Conservation (phyloP, 2,888 invertebrate genomes). For the Agriotes lineatus region DNA sequence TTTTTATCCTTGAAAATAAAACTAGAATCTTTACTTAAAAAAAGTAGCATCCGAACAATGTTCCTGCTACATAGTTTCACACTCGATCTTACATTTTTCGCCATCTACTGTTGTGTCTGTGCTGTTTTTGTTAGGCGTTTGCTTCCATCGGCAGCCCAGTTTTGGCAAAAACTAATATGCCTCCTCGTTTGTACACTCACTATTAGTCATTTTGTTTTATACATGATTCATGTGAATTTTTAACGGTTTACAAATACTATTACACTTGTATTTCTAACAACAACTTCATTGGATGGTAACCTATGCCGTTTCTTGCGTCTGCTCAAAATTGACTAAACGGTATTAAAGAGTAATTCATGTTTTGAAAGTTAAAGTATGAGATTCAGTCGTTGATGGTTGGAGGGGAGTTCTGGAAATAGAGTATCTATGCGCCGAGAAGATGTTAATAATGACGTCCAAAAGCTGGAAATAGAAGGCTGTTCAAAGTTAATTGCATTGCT, state of each 20-base stretch:
- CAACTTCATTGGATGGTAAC: too few species aligned
- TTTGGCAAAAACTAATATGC: conserved; percentile 10
- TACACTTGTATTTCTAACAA: too few species aligned
- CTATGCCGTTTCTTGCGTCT: background rate
- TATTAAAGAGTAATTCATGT: conserved; percentile 27
- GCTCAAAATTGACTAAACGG: conserved; percentile 22
- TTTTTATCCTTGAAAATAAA: conserved; percentile 33
- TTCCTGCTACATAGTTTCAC: background rate
- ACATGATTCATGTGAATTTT: too few species aligned
- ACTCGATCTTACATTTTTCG: background rate
- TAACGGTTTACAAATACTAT: too few species aligned
- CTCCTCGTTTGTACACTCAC: background rate
- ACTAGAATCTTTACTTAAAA: conserved; percentile 2
- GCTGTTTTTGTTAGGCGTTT: background rate
- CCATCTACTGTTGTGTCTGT: background rate
- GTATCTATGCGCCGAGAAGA: conserved; percentile 25
- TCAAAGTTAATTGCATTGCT: background rate
- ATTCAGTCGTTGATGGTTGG: conserved; percentile 32
- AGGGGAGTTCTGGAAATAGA: conserved; percentile 43
- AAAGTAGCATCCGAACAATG: background rate
- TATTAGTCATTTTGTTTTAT: background rate
- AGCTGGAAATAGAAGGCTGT: conserved; percentile 34
- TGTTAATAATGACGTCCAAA: conserved; percentile 34
- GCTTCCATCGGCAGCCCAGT: background rate
- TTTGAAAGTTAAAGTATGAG: conserved; percentile 28